Base-by-base conservation (phyloP, 1,140 invertebrate species). In the Drosophila nikananu region DNA sequence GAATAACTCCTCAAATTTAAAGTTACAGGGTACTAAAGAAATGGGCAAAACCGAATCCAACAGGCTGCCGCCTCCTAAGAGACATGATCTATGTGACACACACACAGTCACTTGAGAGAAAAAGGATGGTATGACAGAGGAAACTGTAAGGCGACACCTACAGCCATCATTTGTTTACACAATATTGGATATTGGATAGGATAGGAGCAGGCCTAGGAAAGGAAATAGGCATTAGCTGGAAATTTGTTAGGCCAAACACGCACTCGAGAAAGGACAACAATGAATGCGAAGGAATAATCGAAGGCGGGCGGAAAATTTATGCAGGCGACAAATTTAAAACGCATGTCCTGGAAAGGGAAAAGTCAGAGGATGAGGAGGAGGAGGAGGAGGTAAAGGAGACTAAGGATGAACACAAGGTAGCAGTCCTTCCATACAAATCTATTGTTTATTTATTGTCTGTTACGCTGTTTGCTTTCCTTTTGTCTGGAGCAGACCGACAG, bases 251-350 rank as follows among this genome's bases (percentile, higher is more conserved):
- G 84, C 84, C 83, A 83, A 87, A 87, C 84, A 87, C 84, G 84
- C 86, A 87, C 83, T 87, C 80, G 44, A 87, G 51, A 63, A 42
- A 37, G 55, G 55, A 73, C 39, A 67, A 51, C 44, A 65, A 65
- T 48, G 27, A 35, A 60, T 35, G 30, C 49, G 37, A 62, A 78
- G 74, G 80, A 84, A 89, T 76, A 83, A 89, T 89, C 81, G 82
- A 70, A 51, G 49, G 30, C 55, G 62, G 71, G 49, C 51, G 74
- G 55, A 84, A 80, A 89, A 89, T 89, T 84, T 89, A 89, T 89
- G 84, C 84, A 90, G 84, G 84, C 84, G 86, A 89, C 84, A 89
- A 89, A 89, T 84, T 84, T 87, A 84, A 89, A 89, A 89, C 86
- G 82, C 81, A 89, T 89, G 84, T 89, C 81, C 86, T 79, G 63